phyloP scores from a whole-genome alignment of 1,140 invertebrate genomes.

The Ceratosolen fusciceps region DNA sequence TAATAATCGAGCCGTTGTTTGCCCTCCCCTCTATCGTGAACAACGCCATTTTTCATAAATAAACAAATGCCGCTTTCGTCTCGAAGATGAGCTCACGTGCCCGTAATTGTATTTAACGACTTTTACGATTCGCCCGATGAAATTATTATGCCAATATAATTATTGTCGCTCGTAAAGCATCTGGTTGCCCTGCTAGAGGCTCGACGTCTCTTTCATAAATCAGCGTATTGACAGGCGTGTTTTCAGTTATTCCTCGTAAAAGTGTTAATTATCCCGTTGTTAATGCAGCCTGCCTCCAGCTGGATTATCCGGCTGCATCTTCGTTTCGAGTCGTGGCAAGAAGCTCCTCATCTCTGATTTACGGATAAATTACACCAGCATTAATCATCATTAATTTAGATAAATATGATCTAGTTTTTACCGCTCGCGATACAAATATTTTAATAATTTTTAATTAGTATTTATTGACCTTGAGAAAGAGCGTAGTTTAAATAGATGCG shows the following conservation, averaged over 20 bases:
- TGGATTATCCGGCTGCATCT: conserved; percentile 5
- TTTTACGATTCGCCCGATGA: neutral
- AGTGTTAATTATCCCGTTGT: conserved; percentile 2
- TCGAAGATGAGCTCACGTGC: neutral
- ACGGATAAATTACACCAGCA: conserved; percentile 1
- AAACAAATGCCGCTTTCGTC: neutral
- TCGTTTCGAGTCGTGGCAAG: conserved; percentile 9
- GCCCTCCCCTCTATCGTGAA: conserved; percentile 56
- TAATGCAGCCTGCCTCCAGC: neutral
- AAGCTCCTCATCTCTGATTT: conserved; percentile 22
- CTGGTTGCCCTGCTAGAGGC: neutral
- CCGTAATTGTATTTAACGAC: neutral
- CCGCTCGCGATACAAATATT: neutral
- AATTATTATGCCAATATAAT: neutral
- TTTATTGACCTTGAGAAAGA: neutral
- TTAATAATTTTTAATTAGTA: conserved; percentile 5
- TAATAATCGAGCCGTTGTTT: conserved; percentile 63
- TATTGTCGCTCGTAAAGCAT: neutral
- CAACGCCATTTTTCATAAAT: neutral
- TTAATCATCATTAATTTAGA: conserved; percentile 31
- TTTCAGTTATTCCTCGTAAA: conserved; percentile 1
- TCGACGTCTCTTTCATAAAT: neutral
- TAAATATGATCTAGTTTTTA: conserved; percentile 18
- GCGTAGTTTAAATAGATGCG: neutral
- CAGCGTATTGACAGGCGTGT: neutral